A percentile compares a stretch with the other conserved stretches of the same genome.
Evolutionary conservation across 1,140 invertebrate genomes (phyloP).

Genomic region (Bombyx mandarina): DNA sequence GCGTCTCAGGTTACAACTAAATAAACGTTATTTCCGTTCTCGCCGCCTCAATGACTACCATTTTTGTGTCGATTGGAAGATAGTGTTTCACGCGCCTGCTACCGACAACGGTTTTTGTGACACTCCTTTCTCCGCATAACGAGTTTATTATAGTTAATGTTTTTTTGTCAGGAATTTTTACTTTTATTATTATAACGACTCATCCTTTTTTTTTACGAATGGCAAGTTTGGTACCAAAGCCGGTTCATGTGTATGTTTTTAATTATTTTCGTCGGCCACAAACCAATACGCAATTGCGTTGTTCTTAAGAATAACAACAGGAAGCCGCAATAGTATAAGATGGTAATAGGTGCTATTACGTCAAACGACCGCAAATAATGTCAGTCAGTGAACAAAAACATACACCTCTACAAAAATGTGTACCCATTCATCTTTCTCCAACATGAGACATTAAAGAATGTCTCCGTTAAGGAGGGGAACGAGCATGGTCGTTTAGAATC

Average conservation of each 20-base stretch:
- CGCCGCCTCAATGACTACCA: constrained; percentile 64
- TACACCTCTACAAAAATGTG: constrained; percentile 62
- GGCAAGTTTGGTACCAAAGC: no score
- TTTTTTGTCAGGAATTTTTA: constrained; percentile 29
- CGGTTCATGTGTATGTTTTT: constrained; percentile 1
- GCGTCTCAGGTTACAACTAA: constrained; percentile 43
- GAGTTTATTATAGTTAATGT: constrained; percentile 59
- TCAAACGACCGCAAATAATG: constrained; percentile 57
- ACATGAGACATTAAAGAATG: constrained; percentile 66
- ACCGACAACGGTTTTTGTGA: constrained; percentile 65
- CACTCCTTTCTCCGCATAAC: constrained; percentile 56
- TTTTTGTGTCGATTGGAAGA: constrained; percentile 66
- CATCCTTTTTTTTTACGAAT: constrained; percentile 18
- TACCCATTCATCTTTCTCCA: constrained; percentile 66
- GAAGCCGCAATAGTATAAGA: constrained; percentile 48
- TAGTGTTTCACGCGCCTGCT: constrained; percentile 66
- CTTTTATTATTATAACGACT: constrained; percentile 29
- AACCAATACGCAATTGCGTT: not conserved
- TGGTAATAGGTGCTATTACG: constrained; percentile 52
- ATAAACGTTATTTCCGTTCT: constrained; percentile 65
- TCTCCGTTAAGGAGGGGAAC: constrained; percentile 60
- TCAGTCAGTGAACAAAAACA: constrained; percentile 58
- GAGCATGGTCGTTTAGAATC: constrained; percentile 36
- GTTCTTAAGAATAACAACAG: constrained; percentile 39
- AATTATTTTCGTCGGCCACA: not conserved